Base-by-base conservation (phyloP, 1,140 invertebrate genomes). In the Papilio machaon region DNA sequence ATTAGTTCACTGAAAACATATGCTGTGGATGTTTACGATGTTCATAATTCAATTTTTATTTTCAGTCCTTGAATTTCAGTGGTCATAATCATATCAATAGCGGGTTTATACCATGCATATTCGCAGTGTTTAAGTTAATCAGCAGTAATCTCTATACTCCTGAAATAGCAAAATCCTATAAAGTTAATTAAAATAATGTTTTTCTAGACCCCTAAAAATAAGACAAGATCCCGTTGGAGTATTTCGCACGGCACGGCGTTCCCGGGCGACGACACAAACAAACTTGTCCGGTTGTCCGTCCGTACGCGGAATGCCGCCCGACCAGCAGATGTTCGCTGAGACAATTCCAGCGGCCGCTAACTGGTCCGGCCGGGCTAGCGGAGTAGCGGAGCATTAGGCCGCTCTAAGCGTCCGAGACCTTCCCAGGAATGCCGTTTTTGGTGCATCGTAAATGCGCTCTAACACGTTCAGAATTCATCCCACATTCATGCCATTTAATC, bases 281-380 rank as follows among this genome's bases (percentile, higher is more conserved):
- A 82, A 80, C 74, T 47, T 80, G 79, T 80, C 79, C 73, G 70
- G 47, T 60, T 46, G 76, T 82, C 30, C 80, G 80, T 81, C 80
- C 82, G 70, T 79, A 79, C 52, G 58, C 58, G 82, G 84, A 84
- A 85, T 85, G 84, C 81, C 74, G 80, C 81, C 84, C 79, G 77
- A 82, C 81, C 52, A 81, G 83, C 84, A 85, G 84, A 85, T 85
- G 84, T 85, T 79, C 35, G 64, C 35, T 58, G 19, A 74, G 19
- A 81, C 80, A 79, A 81, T 83, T 83, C 79, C 54, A 60, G 8
- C 0, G 64, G 13, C 64, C 60, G 64, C 64, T 70, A 70, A 70
- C 64, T 35, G 64, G 64, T 70, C 64, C 64, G 64, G 64, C 13
- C 64, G 54, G 52, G 52, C 3, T 15, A 49, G 47, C 54, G 17